These are phyloP conservation scores for Lota lota DNA, from an alignment of 2,113 vertebrate species.

Conservation along the genomic window DNA sequence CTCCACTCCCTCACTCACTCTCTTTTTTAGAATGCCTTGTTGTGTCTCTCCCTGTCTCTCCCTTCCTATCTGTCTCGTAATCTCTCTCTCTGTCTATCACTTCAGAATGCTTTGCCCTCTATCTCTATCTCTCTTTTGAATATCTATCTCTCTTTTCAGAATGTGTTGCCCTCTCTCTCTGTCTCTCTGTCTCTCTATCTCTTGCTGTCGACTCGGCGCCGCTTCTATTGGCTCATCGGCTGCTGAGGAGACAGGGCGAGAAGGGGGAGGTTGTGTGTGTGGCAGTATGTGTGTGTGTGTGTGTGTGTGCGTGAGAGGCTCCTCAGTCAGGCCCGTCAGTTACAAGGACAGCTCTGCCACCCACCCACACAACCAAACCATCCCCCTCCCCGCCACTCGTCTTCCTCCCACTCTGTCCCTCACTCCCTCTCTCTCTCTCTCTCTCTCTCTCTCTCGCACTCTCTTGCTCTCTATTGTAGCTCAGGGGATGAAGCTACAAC, in stretches of 20 bases:
- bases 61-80: not conserved
- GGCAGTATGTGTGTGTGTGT: not conserved
- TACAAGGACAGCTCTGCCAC: conserved; percentile 9
- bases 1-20: not conserved
- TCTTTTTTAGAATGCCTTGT: too few relatives aligned
- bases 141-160: too few relatives aligned
- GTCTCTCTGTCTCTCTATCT: too few relatives aligned
- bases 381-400: not conserved
- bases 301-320: not conserved
- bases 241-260: too few relatives aligned
- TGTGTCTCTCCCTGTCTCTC: conserved; percentile 1
- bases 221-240: too few relatives aligned
- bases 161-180: too few relatives aligned
- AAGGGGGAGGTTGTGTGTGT: too few relatives aligned
- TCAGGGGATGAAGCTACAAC: too few relatives aligned
- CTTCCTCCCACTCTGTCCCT: conserved; percentile 20
- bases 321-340: conserved; percentile 30
- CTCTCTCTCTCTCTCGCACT: not conserved
- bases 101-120: conserved; percentile 40
- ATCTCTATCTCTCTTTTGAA: too few relatives aligned
- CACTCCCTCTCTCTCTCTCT: conserved; percentile 4
- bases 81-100: not conserved
- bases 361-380: not conserved
- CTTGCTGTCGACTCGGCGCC: conserved; percentile 29
- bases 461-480: too few relatives aligned